These are phyloP conservation scores for Aphodius granarius DNA, from an alignment of 2,888 invertebrate genomes.

Conservation along the genomic window DNA sequence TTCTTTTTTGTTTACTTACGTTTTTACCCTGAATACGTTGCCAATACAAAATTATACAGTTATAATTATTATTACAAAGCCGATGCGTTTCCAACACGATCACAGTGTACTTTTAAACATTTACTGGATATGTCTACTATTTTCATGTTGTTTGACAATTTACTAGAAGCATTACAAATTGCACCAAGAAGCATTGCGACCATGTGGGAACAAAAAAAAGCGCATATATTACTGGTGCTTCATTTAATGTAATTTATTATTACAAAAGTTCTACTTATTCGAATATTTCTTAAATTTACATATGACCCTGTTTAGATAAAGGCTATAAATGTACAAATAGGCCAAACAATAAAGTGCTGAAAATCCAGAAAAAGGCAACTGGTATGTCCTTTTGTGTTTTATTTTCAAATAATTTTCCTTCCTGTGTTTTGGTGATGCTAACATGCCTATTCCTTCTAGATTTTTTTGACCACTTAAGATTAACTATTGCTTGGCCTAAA, in stretches of 20 bases:
- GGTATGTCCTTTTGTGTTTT: no score
- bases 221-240: neutral
- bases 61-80: constrained; percentile 6
- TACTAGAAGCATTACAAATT: neutral
- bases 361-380: neutral
- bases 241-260: constrained; percentile 34
- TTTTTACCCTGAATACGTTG: constrained; percentile 48
- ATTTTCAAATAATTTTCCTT: no score
- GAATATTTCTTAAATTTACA: constrained; percentile 42
- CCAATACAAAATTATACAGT: constrained; percentile 38
- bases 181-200: neutral
- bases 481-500: neutral
- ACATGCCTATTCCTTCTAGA: neutral
- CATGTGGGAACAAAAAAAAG: neutral
- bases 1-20: constrained; percentile 12
- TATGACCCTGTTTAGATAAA: constrained; percentile 56
- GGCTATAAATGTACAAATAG: constrained; percentile 41
- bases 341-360: neutral
- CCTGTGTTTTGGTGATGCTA: no score
- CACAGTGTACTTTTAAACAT: constrained; percentile 4
- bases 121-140: constrained; percentile 7
- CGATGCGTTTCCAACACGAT: constrained; percentile 6
- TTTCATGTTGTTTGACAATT: neutral
- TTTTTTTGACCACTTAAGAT: neutral
- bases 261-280: constrained; percentile 46